Evolutionary conservation across 2,888 invertebrate species (phyloP), one percentile per base, ranked within the genome.

Genomic region (Drosophila siamana): DNA sequence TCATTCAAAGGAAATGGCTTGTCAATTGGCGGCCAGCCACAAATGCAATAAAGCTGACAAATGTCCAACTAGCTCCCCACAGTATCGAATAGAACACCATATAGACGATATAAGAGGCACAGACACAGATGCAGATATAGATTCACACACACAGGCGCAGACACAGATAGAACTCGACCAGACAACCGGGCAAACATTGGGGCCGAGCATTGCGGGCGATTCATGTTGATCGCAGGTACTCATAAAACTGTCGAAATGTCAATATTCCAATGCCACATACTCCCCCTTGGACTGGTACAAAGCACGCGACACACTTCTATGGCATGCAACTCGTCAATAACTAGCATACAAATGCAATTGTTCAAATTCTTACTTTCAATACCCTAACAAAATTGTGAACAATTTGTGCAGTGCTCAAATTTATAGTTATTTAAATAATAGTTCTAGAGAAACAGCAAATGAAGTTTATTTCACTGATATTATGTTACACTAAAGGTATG

Each of bases 231-330:
- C 78, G 68, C 86, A 83, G 88, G 88, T 88, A 86, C 88, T 84
- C 84, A 84, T 84, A 84, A 84, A 84, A 88, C 88, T 86, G 88
- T 86, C 88, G 71, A 74, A 83, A 80, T 88, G 83, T 80, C 83
- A 86, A 86, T 88, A 80, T 86, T 65, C 74, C 78, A 52, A 67
- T 75, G 68, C 55, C 68, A 81, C 59, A 51, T 33, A 47, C 48
- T 38, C 26, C 40, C 63, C 38, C 28, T n/a, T n/a, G 55, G 30
- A 59, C 19, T 36, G 8, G 24, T 9, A 22, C 30, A 43, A 26
- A 38, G 6, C 19, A 28, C 28, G 24, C 13, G 41, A 24, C 56
- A 56, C 59, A 44, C 69, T 54, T 64, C 54, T 60, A 65, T 59
- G 74, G 66, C 71, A 74, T 65, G 70, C 78, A 73, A 73, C 77